Evolutionary conservation across 2,113 vertebrate genomes (phyloP), one percentile per base, ranked within the genome.

Genomic region (Sinocyclocheilus grahami): DNA sequence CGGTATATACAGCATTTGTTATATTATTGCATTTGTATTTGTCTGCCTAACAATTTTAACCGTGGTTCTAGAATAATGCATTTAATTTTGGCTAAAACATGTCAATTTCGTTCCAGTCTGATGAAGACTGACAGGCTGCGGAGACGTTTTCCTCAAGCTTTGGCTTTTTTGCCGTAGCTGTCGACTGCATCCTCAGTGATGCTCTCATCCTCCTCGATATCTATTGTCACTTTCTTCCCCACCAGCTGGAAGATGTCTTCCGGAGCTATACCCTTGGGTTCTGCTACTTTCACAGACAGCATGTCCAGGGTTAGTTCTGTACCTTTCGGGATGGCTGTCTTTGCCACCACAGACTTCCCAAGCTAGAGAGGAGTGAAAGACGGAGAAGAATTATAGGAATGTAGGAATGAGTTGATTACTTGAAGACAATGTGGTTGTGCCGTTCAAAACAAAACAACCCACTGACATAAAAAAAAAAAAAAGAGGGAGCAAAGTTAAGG

Each of bases 331-430:
- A 99, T 97, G 65, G 89, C 92, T 14, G 95, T 95, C 90, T 97
- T 97, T 0, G 97, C 98, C 82, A 99, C 97, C 67, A 99, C 95
- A 0, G 98, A 98, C 83, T 99, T 99, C 16, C 98, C 98, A 90
- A 99, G 94, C 98, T 99, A 87, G 48, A 88, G 86, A 3, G 39
- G 84, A 85, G 22, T 55, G 24, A 86, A 13, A 5, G 6, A 58
- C 48, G 42, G 27, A 84, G 65, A 84, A 24, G 33, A 71, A 74
- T 72, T 58, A 39, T 8, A 37, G 51, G 22, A 78, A 71, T 78
- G 30, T 8, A 37, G 51, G 22, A 78, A 71, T 78, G 30, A 67
- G 78, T n/a, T 37, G 16, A 69, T 53, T 33, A 33, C 2, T n/a
- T 65, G 5, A 24, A 27, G 22, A 48, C 33, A 82, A 46, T 6